Evolutionary conservation across 2,113 vertebrate genomes (phyloP).

Genomic region (Nerophis lumbriciformis): DNA sequence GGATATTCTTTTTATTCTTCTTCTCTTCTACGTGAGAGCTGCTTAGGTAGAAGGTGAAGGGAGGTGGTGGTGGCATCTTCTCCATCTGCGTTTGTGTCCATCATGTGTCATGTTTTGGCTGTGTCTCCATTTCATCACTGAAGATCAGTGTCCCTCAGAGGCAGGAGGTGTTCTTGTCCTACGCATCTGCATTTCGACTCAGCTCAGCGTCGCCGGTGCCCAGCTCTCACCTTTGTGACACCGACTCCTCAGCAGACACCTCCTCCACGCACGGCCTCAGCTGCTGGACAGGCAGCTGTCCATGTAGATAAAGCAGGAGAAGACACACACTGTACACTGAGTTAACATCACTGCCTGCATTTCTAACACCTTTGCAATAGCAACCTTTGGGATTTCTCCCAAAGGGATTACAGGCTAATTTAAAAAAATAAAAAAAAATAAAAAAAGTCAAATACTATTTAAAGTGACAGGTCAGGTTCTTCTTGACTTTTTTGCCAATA

Average conservation of each 20-base stretch:
- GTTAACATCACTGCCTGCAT: conserved; percentile 39
- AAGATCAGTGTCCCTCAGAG: conserved; percentile 65
- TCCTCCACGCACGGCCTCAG: conserved; percentile 53
- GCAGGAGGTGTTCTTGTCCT: conserved; percentile 44
- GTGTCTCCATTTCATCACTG: conserved; percentile 64
- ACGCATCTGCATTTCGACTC: conserved; percentile 53
- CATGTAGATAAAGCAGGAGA: conserved; percentile 37
- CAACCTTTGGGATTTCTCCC: conserved; percentile 26
- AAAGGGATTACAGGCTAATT: conserved; percentile 9
- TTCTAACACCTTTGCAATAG: conserved; percentile 40
- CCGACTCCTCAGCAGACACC: conserved; percentile 53
- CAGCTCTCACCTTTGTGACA: conserved; percentile 60
- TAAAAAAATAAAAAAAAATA: conserved; percentile 3
- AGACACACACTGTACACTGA: conserved; percentile 41
- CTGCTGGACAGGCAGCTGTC: conserved; percentile 70
- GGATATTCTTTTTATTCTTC: conserved; percentile 2
- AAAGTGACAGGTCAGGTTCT: conserved; percentile 8
- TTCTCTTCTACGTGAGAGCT: conserved; percentile 17
- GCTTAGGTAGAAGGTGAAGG: conserved; percentile 27
- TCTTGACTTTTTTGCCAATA: not conserved
- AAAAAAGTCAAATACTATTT: not conserved
- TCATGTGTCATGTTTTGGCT: conserved; percentile 73
- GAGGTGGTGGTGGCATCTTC: conserved; percentile 31
- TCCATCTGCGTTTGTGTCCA: conserved; percentile 61
- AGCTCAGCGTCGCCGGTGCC: conserved; percentile 38